Conservation (phyloP, 2,113 vertebrate genomes). For the Holacanthus passer region DNA sequence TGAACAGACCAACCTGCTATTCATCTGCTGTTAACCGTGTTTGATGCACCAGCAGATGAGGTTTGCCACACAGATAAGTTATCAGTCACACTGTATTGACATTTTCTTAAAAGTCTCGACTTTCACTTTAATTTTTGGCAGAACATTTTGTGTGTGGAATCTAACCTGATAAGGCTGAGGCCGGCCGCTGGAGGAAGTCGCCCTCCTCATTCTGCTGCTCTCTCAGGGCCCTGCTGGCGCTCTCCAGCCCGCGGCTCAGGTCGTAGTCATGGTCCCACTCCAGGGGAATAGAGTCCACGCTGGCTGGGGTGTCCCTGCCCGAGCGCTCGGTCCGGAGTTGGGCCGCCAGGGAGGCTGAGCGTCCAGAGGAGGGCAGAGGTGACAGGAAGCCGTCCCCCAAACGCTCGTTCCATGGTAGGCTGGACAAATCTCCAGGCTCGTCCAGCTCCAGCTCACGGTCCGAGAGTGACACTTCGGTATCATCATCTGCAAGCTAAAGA, state of each 20-base stretch:
- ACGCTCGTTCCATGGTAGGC: conserved; percentile 91
- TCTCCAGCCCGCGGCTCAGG: conserved; percentile 95
- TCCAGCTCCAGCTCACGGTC: conserved; percentile 95
- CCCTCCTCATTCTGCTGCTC: conserved; percentile 89
- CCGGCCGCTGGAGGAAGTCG: conserved; percentile 84
- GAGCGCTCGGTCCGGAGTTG: conserved; percentile 91
- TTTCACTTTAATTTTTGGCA: neutral
- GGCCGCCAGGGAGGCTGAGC: conserved; percentile 90
- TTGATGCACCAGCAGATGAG: neutral
- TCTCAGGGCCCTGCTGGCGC: conserved; percentile 83
- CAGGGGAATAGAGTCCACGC: conserved; percentile 96
- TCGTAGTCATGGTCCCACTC: conserved; percentile 99
- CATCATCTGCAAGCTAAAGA: conserved; percentile 93
- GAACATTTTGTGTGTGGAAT: neutral
- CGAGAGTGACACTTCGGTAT: conserved; percentile 89
- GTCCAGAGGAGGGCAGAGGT: conserved; percentile 93
- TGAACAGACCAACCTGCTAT: neutral
- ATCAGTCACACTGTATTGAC: neutral
- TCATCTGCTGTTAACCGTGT: neutral
- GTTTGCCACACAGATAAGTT: neutral
- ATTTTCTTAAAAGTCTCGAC: neutral
- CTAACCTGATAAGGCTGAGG: conserved; percentile 89
- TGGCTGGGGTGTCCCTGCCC: conserved; percentile 94
- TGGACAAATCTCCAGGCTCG: conserved; percentile 89
- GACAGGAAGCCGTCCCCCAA: conserved; percentile 88